Evolutionary conservation across 2,797 vertebrate species (phyloP).

Genomic region (Enteromius radiatus): DNA sequence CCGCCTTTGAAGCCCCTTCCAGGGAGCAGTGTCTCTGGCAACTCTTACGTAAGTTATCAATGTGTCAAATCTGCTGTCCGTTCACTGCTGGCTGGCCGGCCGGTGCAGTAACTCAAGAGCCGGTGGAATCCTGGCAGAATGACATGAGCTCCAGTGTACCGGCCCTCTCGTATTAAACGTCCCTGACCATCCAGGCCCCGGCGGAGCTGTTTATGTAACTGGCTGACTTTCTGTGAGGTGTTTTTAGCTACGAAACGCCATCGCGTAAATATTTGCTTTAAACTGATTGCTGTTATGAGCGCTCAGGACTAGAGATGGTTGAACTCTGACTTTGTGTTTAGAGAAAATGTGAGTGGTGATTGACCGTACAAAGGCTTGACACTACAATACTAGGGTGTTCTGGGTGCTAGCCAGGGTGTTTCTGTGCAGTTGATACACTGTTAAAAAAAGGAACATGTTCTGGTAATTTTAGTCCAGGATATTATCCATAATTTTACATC

Average conservation of each 20-base stretch:
- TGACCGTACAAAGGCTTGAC: not conserved
- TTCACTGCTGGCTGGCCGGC: constrained; percentile 12
- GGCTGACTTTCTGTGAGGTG: constrained; percentile 33
- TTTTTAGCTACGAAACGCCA: constrained; percentile 42
- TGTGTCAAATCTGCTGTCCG: constrained; percentile 9
- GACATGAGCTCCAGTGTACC: constrained; percentile 41
- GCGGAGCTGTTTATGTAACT: constrained; percentile 53
- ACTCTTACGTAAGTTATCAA: constrained; percentile 27
- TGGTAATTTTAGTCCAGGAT: not conserved
- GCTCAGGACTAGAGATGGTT: not conserved
- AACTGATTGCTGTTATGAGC: constrained; percentile 31
- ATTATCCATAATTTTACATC: not conserved
- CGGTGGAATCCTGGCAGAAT: constrained; percentile 56
- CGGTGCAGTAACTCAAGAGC: constrained; percentile 56
- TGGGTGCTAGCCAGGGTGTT: not conserved
- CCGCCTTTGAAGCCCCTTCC: constrained; percentile 11
- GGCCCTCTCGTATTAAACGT: constrained; percentile 22
- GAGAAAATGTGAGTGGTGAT: constrained; percentile 25
- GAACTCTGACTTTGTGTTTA: constrained; percentile 29
- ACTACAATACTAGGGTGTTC: not conserved
- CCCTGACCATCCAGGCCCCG: constrained; percentile 28
- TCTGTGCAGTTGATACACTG: not conserved
- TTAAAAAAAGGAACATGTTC: not conserved
- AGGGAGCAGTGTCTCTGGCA: constrained; percentile 25
- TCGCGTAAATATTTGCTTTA: constrained; percentile 36